A percentile compares a stretch with the other conserved stretches of the same genome.
Evolutionary conservation across 2,113 vertebrate species (phyloP).

Genomic region (Holacanthus passer): DNA sequence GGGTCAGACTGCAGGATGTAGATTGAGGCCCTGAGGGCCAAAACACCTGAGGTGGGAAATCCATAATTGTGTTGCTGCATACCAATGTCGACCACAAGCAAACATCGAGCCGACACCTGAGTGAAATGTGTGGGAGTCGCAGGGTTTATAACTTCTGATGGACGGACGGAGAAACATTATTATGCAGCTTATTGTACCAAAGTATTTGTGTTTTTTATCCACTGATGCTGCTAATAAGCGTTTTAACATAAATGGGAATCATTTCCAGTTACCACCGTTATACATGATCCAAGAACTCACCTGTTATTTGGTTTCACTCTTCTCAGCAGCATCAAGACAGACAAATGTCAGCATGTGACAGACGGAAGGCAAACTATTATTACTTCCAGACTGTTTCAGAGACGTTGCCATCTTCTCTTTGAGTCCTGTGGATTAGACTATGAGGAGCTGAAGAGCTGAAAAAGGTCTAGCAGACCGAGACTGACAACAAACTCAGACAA

Average conservation of each 20-base stretch:
- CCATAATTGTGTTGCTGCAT: neutral
- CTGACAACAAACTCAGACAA: conserved; percentile 34
- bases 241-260: neutral
- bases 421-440: neutral
- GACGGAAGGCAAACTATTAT: conserved; percentile 14
- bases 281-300: neutral
- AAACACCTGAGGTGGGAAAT: neutral
- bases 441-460: neutral
- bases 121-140: neutral
- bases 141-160: neutral
- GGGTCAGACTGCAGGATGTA: conserved; percentile 5
- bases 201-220: no score
- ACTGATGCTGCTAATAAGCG: no score
- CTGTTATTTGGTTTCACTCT: neutral
- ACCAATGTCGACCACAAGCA: fast-evolving
- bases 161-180: neutral
- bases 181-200: no score
- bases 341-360: conserved; percentile 1
- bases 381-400: conserved; percentile 4
- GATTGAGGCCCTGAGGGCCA: neutral
- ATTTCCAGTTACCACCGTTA: neutral
- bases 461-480: neutral
- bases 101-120: neutral
- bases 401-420: conserved; percentile 5
- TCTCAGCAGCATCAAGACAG: neutral